A percentile compares a stretch with the other conserved stretches of the same genome.
phyloP scores from a whole-genome alignment of 2,113 vertebrate species.

The Platysteira castanea region DNA sequence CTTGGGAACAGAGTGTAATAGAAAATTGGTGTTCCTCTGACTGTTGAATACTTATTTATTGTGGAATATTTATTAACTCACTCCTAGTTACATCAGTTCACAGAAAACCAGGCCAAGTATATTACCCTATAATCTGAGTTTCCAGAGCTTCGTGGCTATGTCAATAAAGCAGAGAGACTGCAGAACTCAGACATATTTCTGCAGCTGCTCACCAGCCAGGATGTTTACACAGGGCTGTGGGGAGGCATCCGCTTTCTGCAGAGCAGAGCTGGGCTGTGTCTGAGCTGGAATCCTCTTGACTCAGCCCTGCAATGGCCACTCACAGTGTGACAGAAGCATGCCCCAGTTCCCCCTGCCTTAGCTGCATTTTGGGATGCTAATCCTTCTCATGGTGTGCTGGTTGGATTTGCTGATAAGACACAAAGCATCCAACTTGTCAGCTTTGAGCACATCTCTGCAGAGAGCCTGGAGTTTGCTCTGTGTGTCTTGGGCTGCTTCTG shows the following conservation, averaged over 20 bases:
- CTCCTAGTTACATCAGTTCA: background rate
- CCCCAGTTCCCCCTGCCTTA: background rate
- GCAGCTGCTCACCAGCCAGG: background rate
- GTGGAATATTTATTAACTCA: conserved; percentile 18
- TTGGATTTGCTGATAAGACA: background rate
- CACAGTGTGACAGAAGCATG: rapidly evolving
- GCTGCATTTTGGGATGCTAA: background rate
- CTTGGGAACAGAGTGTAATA: conserved; percentile 4
- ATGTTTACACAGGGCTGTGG: background rate
- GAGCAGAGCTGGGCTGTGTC: background rate
- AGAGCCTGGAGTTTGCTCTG: background rate
- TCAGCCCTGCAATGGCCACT: background rate
- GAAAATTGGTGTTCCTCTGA: background rate
- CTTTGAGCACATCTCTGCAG: background rate
- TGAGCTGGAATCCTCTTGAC: background rate
- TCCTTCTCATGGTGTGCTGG: background rate
- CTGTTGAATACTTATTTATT: background rate
- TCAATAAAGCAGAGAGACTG: background rate
- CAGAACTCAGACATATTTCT: background rate
- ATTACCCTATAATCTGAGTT: background rate
- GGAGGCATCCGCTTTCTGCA: background rate
- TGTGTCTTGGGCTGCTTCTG: background rate
- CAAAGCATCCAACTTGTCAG: background rate
- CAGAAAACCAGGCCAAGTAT: background rate
- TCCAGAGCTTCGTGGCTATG: background rate